A percentile compares a stretch with the other conserved stretches of the same genome.
These are phyloP conservation scores for Sipha flava DNA, from an alignment of 1,140 invertebrate species.

Conservation along the genomic window DNA sequence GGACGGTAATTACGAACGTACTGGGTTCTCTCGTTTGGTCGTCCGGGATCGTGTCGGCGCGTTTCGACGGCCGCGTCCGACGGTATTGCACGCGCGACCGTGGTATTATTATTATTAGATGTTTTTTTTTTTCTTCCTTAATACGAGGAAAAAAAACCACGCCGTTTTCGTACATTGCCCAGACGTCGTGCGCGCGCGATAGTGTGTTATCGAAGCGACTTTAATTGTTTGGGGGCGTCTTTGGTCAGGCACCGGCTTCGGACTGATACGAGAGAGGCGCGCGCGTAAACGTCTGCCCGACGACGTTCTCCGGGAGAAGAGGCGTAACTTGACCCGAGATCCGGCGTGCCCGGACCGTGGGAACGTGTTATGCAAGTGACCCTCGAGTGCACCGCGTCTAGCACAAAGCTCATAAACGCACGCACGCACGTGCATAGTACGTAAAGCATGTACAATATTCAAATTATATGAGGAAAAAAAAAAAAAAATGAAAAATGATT, in stretches of 20 bases:
- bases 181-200: too few species aligned
- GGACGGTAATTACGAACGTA: background rate
- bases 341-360: constrained; percentile 6
- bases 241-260: constrained; percentile 1
- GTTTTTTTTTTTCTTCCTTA: background rate
- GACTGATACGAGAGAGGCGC: background rate
- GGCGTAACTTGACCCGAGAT: constrained; percentile 5
- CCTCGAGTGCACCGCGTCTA: background rate
- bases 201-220: background rate
- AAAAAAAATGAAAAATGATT: too few species aligned
- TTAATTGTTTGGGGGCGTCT: constrained; percentile 16
- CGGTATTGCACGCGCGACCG: background rate
- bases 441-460: too few species aligned
- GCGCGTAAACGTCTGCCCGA: background rate
- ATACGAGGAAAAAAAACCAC: background rate
- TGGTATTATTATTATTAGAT: background rate
- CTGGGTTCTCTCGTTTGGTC: too few species aligned
- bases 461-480: too few species aligned
- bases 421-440: too few species aligned
- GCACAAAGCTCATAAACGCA: too few species aligned
- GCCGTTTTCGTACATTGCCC: background rate
- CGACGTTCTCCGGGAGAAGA: background rate
- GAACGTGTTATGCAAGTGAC: background rate
- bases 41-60: background rate
- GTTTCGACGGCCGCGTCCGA: background rate